Percentiles rank a stretch among this genome's conserved stretches.
These are phyloP conservation scores for Epizoanthus ramosus DNA, from an alignment of 92 coral and sea anemone species.

Conservation along the genomic window DNA sequence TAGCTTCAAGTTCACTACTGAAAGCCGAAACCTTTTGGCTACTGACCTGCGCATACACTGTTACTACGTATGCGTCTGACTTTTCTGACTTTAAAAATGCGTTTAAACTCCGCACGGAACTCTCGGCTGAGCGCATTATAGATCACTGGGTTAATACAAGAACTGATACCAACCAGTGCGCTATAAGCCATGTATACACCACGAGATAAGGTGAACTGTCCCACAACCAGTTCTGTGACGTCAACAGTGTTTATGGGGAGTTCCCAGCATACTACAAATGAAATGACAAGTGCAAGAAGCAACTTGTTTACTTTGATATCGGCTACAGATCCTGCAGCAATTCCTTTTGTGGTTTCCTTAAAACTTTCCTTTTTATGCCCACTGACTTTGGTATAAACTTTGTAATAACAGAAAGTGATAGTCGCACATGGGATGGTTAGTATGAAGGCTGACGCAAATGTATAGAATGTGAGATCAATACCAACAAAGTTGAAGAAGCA, in stretches of 20 bases:
- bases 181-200: neutral
- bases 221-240: neutral
- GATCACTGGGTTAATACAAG: neutral
- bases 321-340: neutral
- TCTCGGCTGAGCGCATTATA: too few species aligned
- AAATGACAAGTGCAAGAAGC: neutral
- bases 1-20: too few species aligned
- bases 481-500: neutral
- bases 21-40: too few species aligned
- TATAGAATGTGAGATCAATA: neutral
- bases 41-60: too few species aligned
- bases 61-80: too few species aligned
- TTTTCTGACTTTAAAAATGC: too few species aligned
- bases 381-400: neutral
- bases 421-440: neutral
- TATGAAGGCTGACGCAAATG: neutral
- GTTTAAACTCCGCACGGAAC: too few species aligned
- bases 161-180: neutral
- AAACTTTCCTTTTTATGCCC: neutral
- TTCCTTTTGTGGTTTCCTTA: neutral
- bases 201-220: slow-evolving; percentile 2
- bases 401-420: neutral
- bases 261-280: neutral
- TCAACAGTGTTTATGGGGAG: neutral
- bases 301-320: slow-evolving; percentile 6